Base-by-base conservation (phyloP, 1,140 invertebrate genomes). In the Drosophila dunni region DNA sequence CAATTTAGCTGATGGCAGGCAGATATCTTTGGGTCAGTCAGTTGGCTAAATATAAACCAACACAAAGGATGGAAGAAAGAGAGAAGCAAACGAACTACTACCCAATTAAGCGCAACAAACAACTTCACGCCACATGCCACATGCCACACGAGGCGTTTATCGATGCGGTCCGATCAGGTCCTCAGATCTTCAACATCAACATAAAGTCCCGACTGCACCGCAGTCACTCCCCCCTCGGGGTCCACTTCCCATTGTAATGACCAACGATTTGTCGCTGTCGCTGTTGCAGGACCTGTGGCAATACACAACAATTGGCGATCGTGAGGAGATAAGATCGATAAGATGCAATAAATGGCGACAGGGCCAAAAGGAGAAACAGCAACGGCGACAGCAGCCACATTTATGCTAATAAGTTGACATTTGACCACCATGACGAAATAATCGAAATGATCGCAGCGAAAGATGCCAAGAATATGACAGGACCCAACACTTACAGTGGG, bases 351-450 rank as follows among this genome's bases (percentile, higher is more conserved):
- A 79, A 62, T 51, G 65, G 53, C 42, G 34, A 53, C 50, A 53
- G 13, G 48, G 42, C 60, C 71, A 45, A 29, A 29, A 53, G 79
- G 61, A 20, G n/a, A n/a, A n/a, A n/a, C n/a, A 67, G 46, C 67
- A 61, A 64, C 58, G 75, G 72, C 83, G 67, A 74, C 75, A 78
- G 77, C 77, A 72, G 73, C 56, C 53, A 68, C 85, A 81, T 84
- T 89, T 89, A 89, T 89, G 84, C 85, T 89, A 89, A 89, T 89
- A 89, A 88, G 83, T 83, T 89, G 84, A 89, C 84, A 89, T 89
- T 89, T 89, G 84, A 89, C 84, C 85, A 89, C 84, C 84, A 90
- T 89, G 84, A 84, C 85, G 81, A 89, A 88, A 86, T 88, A 86
- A 86, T 88, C 61, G 76, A 86, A 84, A 81, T 78, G 84, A 84